A percentile compares a stretch with the other conserved stretches of the same genome.
phyloP scores from a whole-genome alignment of 2,888 invertebrate species.

The Agriotes lineatus region DNA sequence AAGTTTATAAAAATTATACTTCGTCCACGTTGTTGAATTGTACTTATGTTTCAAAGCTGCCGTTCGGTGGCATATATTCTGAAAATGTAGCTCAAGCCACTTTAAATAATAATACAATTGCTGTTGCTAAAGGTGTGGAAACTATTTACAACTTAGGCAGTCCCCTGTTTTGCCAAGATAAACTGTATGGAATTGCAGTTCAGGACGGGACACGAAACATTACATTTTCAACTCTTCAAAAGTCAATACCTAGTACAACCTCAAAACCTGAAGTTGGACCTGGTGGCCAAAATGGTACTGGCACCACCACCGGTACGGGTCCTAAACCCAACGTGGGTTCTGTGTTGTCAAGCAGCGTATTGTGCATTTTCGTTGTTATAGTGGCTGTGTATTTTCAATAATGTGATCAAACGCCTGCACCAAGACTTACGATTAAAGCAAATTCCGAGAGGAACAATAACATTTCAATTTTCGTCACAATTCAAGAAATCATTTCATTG shows the following conservation, averaged over 20 bases:
- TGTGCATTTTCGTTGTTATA: not conserved
- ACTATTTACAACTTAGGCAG: constrained; percentile 42
- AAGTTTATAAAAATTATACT: constrained; percentile 12
- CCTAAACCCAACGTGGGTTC: too few relatives aligned
- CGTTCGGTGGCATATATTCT: constrained; percentile 8
- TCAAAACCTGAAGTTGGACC: not conserved
- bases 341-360: not conserved
- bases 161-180: constrained; percentile 45
- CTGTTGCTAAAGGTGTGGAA: constrained; percentile 13
- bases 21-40: constrained; percentile 25
- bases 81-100: constrained; percentile 19
- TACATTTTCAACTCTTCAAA: constrained; percentile 41
- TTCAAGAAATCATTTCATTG: too few relatives aligned
- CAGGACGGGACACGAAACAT: constrained; percentile 29
- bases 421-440: too few relatives aligned
- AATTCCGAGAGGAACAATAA: too few relatives aligned
- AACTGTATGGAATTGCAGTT: constrained; percentile 42
- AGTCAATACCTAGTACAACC: not conserved
- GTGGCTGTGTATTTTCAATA: too few relatives aligned
- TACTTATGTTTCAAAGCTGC: constrained; percentile 32
- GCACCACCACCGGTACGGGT: not conserved
- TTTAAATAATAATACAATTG: constrained; percentile 12
- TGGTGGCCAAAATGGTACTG: not conserved
- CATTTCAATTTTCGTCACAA: too few relatives aligned
- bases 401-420: too few relatives aligned